These are phyloP conservation scores for Papilio xuthus DNA, from an alignment of 1,140 invertebrate species.

Conservation along the genomic window DNA sequence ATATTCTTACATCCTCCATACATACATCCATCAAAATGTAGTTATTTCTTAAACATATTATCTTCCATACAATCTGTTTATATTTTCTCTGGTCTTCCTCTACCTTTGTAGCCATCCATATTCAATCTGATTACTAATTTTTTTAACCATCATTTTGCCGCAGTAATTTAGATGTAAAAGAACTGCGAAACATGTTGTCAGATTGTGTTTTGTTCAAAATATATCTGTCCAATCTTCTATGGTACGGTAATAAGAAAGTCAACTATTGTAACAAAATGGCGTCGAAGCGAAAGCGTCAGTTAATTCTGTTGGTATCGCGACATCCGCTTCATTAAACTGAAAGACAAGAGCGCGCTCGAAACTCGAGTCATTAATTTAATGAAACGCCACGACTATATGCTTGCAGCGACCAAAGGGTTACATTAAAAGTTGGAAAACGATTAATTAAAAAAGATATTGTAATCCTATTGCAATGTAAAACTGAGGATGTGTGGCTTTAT, in stretches of 20 bases:
- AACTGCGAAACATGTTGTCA: neutral
- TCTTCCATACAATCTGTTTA: too few relatives aligned
- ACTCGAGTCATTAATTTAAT: slow-evolving; percentile 22
- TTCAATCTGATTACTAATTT: too few relatives aligned
- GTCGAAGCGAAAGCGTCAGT: slow-evolving; percentile 1
- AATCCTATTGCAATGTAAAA: too few relatives aligned
- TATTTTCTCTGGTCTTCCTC: too few relatives aligned
- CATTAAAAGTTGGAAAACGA: neutral
- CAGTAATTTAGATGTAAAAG: too few relatives aligned
- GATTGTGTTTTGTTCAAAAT: neutral
- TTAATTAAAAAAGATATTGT: neutral
- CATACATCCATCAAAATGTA: too few relatives aligned
- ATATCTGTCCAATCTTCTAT: neutral
- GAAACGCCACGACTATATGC: neutral
- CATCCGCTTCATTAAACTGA: slow-evolving; percentile 21
- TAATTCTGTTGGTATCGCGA: slow-evolving; percentile 10
- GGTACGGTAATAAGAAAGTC: neutral
- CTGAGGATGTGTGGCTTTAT: too few relatives aligned
- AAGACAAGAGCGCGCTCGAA: slow-evolving; percentile 25
- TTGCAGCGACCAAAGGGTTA: neutral
- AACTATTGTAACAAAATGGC: slow-evolving; percentile 11
- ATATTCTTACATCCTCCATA: too few relatives aligned
- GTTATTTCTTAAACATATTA: too few relatives aligned
- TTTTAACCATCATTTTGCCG: too few relatives aligned
- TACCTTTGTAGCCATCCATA: too few relatives aligned